A percentile compares a stretch with the other conserved stretches of the same genome.
Evolutionary conservation across 2,888 invertebrate genomes (phyloP).

Genomic region (Lithophane leautieri): DNA sequence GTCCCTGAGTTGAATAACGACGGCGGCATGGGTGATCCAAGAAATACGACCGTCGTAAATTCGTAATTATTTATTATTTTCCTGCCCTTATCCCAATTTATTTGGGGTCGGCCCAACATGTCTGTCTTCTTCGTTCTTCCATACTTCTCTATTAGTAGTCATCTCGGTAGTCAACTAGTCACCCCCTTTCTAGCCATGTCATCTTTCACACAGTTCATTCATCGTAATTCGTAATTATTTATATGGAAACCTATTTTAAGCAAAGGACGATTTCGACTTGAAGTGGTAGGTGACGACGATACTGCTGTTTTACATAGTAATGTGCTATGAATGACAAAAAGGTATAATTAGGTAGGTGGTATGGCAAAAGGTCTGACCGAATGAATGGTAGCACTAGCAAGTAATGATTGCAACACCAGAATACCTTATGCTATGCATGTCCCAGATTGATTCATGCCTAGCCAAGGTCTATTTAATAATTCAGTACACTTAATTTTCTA

Average conservation of each 20-base stretch:
- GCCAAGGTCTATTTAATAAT: slow-evolving; percentile 9
- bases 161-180: too few species aligned
- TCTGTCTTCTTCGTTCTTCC: too few species aligned
- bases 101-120: too few species aligned
- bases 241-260: slow-evolving; percentile 10
- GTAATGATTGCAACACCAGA: not conserved
- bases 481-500: not conserved
- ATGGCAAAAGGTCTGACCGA: slow-evolving; percentile 4
- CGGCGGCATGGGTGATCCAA: slow-evolving; percentile 3
- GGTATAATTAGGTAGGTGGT: not conserved
- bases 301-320: slow-evolving; percentile 12
- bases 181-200: too few species aligned
- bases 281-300: not conserved
- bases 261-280: slow-evolving; percentile 10
- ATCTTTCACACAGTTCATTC: too few species aligned
- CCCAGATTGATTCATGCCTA: slow-evolving; percentile 15
- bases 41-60: slow-evolving; percentile 3
- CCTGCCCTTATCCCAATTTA: too few species aligned
- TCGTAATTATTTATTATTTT: not conserved
- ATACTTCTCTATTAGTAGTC: too few species aligned
- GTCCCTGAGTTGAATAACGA: not conserved
- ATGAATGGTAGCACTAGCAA: not conserved
- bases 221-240: not conserved
- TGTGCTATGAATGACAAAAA: slow-evolving; percentile 9
- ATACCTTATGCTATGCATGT: not conserved